Conservation (phyloP, 2,113 vertebrate species). For the Lates calcarifer region DNA sequence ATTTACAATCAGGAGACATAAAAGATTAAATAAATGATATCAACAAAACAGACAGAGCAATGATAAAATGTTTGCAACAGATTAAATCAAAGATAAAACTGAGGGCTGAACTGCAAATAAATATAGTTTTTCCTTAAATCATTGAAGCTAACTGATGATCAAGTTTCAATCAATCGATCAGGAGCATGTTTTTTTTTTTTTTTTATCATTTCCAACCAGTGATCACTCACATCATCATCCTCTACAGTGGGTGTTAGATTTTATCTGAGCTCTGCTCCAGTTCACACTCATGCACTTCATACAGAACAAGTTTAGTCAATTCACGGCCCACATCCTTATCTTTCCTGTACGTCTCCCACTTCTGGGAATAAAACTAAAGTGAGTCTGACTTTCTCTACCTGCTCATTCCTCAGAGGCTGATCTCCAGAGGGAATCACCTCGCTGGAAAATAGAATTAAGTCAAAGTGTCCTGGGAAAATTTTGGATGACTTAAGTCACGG, state of each 20-base stretch:
- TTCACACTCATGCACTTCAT: not conserved
- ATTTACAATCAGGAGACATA: too few species aligned
- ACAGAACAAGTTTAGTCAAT: not conserved
- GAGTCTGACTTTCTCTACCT: not conserved
- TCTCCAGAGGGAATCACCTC: too few species aligned
- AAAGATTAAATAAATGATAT: too few species aligned
- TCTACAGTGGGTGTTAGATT: not conserved
- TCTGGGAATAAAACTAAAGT: not conserved
- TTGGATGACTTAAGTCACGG: not conserved
- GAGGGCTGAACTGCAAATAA: too few species aligned
- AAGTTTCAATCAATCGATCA: not conserved
- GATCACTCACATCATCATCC: not conserved
- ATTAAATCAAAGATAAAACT: too few species aligned
- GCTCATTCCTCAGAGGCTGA: not conserved
- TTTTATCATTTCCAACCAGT: not conserved
- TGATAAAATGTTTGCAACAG: too few species aligned
- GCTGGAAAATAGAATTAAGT: not conserved
- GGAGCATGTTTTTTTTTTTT: too few species aligned
- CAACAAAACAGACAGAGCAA: too few species aligned
- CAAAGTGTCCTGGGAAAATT: not conserved
- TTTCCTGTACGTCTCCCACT: too few species aligned
- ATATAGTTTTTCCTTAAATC: too few species aligned
- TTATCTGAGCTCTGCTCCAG: not conserved
- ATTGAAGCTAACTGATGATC: too few species aligned
- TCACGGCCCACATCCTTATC: too few species aligned